Conservation (phyloP, 92 coral and sea anemone species). For the Palythoa grandiflora region DNA sequence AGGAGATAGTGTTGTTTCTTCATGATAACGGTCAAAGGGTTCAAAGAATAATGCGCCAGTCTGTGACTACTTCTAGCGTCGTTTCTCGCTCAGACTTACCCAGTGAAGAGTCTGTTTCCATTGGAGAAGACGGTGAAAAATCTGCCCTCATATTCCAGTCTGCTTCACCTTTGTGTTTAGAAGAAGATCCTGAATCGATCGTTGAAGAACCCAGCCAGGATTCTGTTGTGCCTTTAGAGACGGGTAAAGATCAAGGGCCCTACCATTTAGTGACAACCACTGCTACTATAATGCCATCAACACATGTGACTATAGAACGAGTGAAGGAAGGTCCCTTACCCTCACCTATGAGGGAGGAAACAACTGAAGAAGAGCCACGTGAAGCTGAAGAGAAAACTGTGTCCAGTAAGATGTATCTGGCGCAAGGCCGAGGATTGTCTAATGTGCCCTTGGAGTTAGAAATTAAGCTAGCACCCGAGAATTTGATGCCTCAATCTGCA, state of each 20-base stretch:
- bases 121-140: background rate
- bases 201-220: conserved; percentile 11
- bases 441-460: conserved; percentile 40
- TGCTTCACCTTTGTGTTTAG: conserved; percentile 31
- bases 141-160: conserved; percentile 27
- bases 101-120: background rate
- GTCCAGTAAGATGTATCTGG: conserved; percentile 23
- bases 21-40: conserved; percentile 17
- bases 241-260: background rate
- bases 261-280: conserved; percentile 16
- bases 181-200: background rate
- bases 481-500: background rate
- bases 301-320: conserved; percentile 33
- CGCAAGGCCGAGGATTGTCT: background rate
- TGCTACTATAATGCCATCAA: conserved; percentile 25
- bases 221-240: conserved; percentile 32
- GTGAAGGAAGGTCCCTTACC: conserved; percentile 16
- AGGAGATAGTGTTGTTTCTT: conserved; percentile 25
- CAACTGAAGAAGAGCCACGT: conserved; percentile 16
- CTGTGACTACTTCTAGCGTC: conserved; percentile 17
- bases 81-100: background rate
- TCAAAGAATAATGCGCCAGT: conserved; percentile 40
- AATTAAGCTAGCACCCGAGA: conserved; percentile 25
- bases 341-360: conserved; percentile 8
- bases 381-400: conserved; percentile 31